Percentiles rank a stretch among this genome's conserved stretches.
phyloP scores from a whole-genome alignment of 2,888 invertebrate genomes.

The Ditylenchus weischeri region DNA sequence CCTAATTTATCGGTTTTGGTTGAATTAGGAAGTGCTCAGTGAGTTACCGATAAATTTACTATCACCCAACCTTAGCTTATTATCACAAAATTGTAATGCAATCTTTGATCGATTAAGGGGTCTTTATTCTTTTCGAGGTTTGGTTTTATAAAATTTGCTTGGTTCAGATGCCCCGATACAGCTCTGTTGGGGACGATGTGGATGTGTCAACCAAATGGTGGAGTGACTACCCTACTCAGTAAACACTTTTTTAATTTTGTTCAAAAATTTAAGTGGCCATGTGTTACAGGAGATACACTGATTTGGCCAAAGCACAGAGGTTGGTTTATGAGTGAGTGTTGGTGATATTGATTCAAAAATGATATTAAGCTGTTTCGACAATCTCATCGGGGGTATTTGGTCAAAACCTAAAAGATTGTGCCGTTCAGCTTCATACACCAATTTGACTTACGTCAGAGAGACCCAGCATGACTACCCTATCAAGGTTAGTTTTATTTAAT shows the following conservation, averaged over 20 bases:
- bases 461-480: slow-evolving; percentile 39
- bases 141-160: no score
- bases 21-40: no score
- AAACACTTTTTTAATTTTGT: slow-evolving; percentile 8
- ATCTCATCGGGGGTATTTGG: slow-evolving; percentile 50
- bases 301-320: slow-evolving; percentile 49
- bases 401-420: slow-evolving; percentile 52
- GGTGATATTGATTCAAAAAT: no score
- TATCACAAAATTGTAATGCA: no score
- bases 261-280: slow-evolving; percentile 44
- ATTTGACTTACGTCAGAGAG: slow-evolving; percentile 54
- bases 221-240: slow-evolving; percentile 37
- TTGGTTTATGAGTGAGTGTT: no score
- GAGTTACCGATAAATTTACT: no score
- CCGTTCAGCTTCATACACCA: slow-evolving; percentile 55
- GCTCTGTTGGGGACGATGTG: slow-evolving; percentile 48
- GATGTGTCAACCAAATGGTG: slow-evolving; percentile 54
- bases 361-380: slow-evolving; percentile 42
- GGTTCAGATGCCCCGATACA: slow-evolving; percentile 25
- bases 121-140: no score
- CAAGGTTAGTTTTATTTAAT: slow-evolving; percentile 14
- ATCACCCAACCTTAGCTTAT: no score
- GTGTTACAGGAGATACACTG: slow-evolving; percentile 49
- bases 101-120: no score
- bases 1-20: no score